phyloP scores from a whole-genome alignment of 2,797 vertebrate genomes.

The Agapornis canus region DNA sequence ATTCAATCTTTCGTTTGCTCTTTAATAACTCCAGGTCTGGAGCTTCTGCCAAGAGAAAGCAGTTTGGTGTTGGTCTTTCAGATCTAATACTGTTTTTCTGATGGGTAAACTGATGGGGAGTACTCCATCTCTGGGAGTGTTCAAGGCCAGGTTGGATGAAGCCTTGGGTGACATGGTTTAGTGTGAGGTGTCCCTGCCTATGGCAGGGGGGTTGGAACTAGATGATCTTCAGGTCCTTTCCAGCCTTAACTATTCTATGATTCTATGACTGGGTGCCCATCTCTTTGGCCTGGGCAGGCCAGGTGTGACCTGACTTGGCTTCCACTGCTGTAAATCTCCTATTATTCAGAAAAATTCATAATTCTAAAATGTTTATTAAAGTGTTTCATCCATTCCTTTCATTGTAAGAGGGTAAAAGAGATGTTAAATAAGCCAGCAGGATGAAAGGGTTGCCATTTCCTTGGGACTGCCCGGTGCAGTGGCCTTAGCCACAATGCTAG shows the following conservation, averaged over 20 bases:
- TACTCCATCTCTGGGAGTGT: too few relatives aligned
- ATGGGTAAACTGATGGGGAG: neutral
- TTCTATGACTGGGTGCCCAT: neutral
- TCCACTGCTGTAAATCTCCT: neutral
- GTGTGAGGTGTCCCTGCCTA: too few relatives aligned
- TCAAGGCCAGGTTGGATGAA: too few relatives aligned
- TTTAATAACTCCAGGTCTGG: neutral
- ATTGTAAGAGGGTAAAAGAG: neutral
- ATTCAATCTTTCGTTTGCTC: neutral
- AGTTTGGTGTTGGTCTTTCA: accelerated
- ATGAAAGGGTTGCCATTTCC: neutral
- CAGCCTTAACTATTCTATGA: too few relatives aligned
- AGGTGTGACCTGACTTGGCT: neutral
- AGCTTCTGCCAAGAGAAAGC: neutral
- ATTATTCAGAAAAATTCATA: neutral
- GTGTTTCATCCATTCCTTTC: neutral
- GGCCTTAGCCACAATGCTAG: accelerated
- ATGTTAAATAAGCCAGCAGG: neutral
- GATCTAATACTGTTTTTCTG: neutral
- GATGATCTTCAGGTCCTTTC: too few relatives aligned
- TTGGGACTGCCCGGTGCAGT: neutral
- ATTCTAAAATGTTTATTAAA: neutral
- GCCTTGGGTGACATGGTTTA: too few relatives aligned
- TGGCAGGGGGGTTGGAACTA: too few relatives aligned
- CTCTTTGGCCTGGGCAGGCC: neutral